Evolutionary conservation across 2,113 vertebrate genomes (phyloP), one percentile per base, ranked within the genome.

Genomic region (Myiopsitta monachus): DNA sequence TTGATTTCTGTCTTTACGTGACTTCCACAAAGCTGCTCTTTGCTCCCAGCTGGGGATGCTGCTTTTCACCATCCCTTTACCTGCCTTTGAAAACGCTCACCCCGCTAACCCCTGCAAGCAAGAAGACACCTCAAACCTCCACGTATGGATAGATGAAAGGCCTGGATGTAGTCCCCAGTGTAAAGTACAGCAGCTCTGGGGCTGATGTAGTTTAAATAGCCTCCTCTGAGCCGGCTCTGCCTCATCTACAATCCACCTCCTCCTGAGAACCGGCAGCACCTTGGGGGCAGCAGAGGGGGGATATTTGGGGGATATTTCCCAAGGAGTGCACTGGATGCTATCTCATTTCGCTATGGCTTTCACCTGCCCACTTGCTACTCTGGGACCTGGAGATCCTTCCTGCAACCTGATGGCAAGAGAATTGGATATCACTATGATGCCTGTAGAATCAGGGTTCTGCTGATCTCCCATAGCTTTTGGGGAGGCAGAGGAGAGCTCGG

Each of bases 21-120:
- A 74, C 78, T 95, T 91, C 59, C 88, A 96, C 95, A 97, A 96
- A 95, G 86, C 85, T 72, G 87, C 76, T 95, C 95, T 91, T 94
- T 87, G 73, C 84, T 83, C 75, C 83, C 82, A 95, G 87, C 89
- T 41, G 28, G 76, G 83, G 77, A 86, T 88, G 82, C 43, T 89
- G 89, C 21, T 88, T 91, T 95, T 90, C 5, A 1, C 75, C 75
- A 73, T 90, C 87, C 61, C 52, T 94, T 88, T 2, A 0, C 69
- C 87, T 92, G 57, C 52, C 77, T 96, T 96, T 95, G 74, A 95
- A 95, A 93, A 78, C 0, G 1, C 24, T 93, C 4, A 0, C 64
- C 77, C 59, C 1, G 5, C 83, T 95, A 95, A 96, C 72, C 75
- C 39, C 52, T 95, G 72, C 83, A 64, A 95, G 88, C n/a, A 73